phyloP scores from a whole-genome alignment of 1,140 invertebrate species.

The Drosophila auraria region DNA sequence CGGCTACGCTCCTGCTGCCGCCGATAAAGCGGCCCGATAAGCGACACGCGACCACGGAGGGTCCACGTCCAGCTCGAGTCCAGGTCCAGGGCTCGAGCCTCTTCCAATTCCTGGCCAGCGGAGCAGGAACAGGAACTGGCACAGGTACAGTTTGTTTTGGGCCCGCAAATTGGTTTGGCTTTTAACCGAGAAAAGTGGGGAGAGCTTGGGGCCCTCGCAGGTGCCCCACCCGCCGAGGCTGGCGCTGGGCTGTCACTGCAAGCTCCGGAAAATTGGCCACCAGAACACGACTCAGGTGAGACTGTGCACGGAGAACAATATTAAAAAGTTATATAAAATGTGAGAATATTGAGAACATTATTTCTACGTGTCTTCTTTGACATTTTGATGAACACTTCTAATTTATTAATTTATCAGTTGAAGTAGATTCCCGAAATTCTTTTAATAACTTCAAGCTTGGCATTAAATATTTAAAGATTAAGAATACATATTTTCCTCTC shows the following conservation, averaged over 20 bases:
- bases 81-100: neutral
- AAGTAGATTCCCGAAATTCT: neutral
- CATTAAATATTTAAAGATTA: neutral
- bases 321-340: neutral
- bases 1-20: constrained; percentile 17
- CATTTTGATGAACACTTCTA: neutral
- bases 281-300: constrained; percentile 49
- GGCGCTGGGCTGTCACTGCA: constrained; percentile 45
- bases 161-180: constrained; percentile 73
- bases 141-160: constrained; percentile 75
- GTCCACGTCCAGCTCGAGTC: constrained; percentile 12
- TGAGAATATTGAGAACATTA: too few species aligned
- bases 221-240: constrained; percentile 46
- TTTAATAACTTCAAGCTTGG: neutral
- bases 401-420: too few species aligned
- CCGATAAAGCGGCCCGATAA: constrained; percentile 76
- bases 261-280: constrained; percentile 52
- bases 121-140: constrained; percentile 23
- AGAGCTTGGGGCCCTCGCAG: constrained; percentile 39
- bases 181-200: constrained; percentile 15
- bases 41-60: constrained; percentile 71
- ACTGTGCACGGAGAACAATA: neutral
- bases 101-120: constrained; percentile 1
- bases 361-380: neutral
- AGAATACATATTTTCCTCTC: neutral